phyloP scores from a whole-genome alignment of 2,797 vertebrate species.

The Sebastes variabilis region DNA sequence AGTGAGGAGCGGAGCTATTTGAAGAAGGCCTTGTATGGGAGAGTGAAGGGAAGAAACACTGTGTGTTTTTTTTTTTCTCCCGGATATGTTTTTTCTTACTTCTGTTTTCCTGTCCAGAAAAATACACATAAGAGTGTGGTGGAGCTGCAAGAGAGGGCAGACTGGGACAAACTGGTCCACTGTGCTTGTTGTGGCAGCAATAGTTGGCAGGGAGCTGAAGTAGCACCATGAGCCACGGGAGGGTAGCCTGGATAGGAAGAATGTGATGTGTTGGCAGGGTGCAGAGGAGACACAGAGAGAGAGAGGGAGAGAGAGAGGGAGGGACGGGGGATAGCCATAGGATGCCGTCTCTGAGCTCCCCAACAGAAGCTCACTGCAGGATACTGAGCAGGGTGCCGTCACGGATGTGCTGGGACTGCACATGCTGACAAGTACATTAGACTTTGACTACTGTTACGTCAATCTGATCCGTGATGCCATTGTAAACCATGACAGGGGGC shows the following conservation, averaged over 20 bases:
- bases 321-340: conserved; percentile 15
- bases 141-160: conserved; percentile 21
- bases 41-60: conserved; percentile 16
- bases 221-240: conserved; percentile 41
- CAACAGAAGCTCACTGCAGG: conserved; percentile 53
- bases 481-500: conserved; percentile 2
- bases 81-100: conserved; percentile 9
- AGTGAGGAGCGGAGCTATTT: conserved; percentile 64
- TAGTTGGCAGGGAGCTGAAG: conserved; percentile 49
- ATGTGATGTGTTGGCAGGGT: conserved; percentile 52
- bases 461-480: conserved; percentile 30
- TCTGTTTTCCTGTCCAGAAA: conserved; percentile 22
- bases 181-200: conserved; percentile 39
- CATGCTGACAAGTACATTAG: conserved; percentile 54
- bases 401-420: conserved; percentile 40
- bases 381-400: conserved; percentile 52
- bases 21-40: conserved; percentile 52
- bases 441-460: conserved; percentile 41
- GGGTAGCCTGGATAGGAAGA: conserved; percentile 38
- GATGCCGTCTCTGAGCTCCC: conserved; percentile 41
- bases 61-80: background rate
- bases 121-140: conserved; percentile 14
- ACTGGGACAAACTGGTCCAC: conserved; percentile 48
- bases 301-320: background rate
- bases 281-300: conserved; percentile 15